Percentiles rank a stretch among this genome's conserved stretches.
phyloP scores from a whole-genome alignment of 2,888 invertebrate genomes.

The Azorinus chamasolen region DNA sequence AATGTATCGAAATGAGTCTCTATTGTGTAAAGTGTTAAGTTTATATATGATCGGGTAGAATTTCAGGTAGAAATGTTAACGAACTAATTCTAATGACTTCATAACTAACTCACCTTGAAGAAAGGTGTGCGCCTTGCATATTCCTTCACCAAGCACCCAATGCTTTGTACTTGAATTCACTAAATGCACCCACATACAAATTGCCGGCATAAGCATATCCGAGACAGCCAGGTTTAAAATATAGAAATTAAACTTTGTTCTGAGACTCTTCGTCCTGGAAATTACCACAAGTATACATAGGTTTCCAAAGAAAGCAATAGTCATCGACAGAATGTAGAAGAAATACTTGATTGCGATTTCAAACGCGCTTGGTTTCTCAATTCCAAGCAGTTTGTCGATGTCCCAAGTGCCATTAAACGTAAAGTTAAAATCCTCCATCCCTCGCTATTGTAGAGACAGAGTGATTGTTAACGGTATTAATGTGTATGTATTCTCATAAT shows the following conservation, averaged over 20 bases:
- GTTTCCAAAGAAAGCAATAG: constrained; percentile 57
- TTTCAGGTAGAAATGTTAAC: too few relatives aligned
- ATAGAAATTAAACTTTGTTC: constrained; percentile 72
- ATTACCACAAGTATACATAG: constrained; percentile 60
- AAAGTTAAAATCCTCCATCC: constrained; percentile 4
- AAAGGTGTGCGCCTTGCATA: constrained; percentile 69
- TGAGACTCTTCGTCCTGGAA: constrained; percentile 54
- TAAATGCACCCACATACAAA: constrained; percentile 72
- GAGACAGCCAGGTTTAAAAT: constrained; percentile 67
- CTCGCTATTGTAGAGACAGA: too few relatives aligned
- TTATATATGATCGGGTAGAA: too few relatives aligned
- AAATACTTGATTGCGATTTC: constrained; percentile 54
- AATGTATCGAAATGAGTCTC: too few relatives aligned
- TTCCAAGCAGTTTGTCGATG: constrained; percentile 12
- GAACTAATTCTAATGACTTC: too few relatives aligned
- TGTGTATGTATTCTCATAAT: too few relatives aligned
- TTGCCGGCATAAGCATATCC: constrained; percentile 57
- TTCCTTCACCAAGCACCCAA: constrained; percentile 59
- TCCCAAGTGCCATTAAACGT: constrained; percentile 33
- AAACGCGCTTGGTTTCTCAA: constrained; percentile 15
- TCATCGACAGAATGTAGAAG: constrained; percentile 52
- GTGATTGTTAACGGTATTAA: too few relatives aligned
- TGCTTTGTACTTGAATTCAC: constrained; percentile 40
- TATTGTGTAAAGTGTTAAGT: too few relatives aligned
- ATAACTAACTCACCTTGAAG: constrained; percentile 64